Conservation (phyloP, 2,797 vertebrate species). For the Siniperca undulata region DNA sequence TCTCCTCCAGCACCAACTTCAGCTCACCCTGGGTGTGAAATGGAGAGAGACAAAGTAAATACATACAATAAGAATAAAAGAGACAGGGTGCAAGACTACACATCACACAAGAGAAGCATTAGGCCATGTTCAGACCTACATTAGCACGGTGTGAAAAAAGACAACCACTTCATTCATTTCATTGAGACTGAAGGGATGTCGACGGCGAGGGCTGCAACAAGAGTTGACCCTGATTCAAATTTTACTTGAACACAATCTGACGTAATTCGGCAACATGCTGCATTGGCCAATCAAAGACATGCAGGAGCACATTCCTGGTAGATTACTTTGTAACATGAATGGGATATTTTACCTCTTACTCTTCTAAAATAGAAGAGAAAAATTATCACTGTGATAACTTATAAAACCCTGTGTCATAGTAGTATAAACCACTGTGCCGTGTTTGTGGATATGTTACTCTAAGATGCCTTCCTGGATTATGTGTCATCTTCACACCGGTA, state of each 20-base stretch:
- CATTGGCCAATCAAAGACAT: not conserved
- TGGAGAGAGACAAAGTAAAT: not conserved
- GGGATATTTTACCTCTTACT: not conserved
- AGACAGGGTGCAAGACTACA: not conserved
- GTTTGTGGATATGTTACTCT: not conserved
- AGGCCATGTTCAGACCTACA: not conserved
- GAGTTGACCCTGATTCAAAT: not conserved
- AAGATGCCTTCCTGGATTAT: not conserved
- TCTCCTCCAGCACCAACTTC: conserved; percentile 86
- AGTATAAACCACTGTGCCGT: not conserved
- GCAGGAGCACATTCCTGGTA: not conserved
- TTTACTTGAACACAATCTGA: not conserved
- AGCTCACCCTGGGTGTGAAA: conserved; percentile 84
- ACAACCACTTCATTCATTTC: not conserved
- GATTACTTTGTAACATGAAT: not conserved
- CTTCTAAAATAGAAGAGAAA: too few species aligned
- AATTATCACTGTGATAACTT: not conserved
- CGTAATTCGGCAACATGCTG: not conserved
- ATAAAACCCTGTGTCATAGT: not conserved
- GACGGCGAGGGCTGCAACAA: not conserved
- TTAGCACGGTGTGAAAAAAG: not conserved
- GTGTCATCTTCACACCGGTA: not conserved
- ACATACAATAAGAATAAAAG: not conserved
- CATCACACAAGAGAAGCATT: not conserved
- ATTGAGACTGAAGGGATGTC: not conserved